Evolutionary conservation across 2,888 invertebrate species (phyloP).

Genomic region (Shargacucullia verbasci): DNA sequence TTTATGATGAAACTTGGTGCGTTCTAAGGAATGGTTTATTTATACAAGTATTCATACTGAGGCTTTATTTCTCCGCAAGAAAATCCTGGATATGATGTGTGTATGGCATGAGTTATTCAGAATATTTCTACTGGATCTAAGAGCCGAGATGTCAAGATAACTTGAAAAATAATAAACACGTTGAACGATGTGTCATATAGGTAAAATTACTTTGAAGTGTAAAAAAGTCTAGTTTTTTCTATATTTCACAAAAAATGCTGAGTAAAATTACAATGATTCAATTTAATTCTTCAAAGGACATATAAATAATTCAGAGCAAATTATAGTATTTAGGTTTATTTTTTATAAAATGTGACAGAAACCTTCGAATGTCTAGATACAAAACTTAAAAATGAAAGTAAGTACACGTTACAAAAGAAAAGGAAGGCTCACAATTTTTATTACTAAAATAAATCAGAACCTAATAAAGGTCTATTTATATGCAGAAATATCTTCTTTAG

Average conservation of each 20-base stretch:
- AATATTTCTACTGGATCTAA: constrained; percentile 53
- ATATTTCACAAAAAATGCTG: constrained; percentile 2
- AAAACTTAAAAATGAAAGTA: too few species aligned
- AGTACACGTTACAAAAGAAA: constrained; percentile 5
- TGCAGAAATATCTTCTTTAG: constrained; percentile 54
- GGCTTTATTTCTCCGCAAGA: constrained; percentile 68
- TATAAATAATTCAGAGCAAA: constrained; percentile 16
- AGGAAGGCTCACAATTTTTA: constrained; percentile 14
- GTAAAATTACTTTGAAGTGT: constrained; percentile 35
- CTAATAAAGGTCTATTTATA: constrained; percentile 38
- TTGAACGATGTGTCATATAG: constrained; percentile 12
- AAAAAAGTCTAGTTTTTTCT: constrained; percentile 13
- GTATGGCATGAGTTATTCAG: constrained; percentile 59
- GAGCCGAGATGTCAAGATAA: constrained; percentile 32
- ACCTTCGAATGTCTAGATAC: constrained; percentile 6
- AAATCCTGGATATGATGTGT: constrained; percentile 58
- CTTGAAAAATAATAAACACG: constrained; percentile 49
- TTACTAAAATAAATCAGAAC: constrained; percentile 39
- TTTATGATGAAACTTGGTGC: constrained; percentile 77
- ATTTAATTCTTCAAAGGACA: constrained; percentile 24
- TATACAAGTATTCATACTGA: constrained; percentile 82
- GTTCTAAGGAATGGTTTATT: constrained; percentile 82
- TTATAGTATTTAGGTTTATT: constrained; percentile 9
- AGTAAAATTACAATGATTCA: constrained; percentile 26
- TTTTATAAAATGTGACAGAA: constrained; percentile 12